Percentiles rank a stretch among this genome's conserved stretches.
phyloP scores from a whole-genome alignment of 2,797 vertebrate genomes.

The Florisuga fusca region DNA sequence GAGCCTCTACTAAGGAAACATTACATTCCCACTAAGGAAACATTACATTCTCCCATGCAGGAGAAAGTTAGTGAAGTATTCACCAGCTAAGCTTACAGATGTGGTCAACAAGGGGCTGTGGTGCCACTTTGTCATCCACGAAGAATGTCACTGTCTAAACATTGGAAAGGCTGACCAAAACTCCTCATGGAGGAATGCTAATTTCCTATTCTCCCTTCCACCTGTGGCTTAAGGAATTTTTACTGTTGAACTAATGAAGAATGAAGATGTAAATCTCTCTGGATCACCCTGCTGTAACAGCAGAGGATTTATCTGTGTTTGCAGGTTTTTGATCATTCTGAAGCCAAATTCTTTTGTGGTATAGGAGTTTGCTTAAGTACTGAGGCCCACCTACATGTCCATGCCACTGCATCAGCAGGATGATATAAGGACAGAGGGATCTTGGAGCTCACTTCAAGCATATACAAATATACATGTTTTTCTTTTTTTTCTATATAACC shows the following conservation, averaged over 20 bases:
- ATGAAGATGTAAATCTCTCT: neutral
- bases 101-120: neutral
- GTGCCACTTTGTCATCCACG: neutral
- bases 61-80: neutral
- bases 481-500: neutral
- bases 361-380: neutral
- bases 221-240: neutral
- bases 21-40: neutral
- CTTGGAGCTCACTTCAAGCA: neutral
- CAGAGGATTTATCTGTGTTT: neutral
- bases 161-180: neutral
- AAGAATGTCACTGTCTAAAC: neutral
- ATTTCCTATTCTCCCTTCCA: neutral
- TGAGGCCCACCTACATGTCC: neutral
- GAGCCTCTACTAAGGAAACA: fast-evolving
- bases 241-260: neutral
- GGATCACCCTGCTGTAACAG: neutral
- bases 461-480: neutral
- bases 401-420: neutral
- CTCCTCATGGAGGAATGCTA: fast-evolving
- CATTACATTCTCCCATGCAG: fast-evolving
- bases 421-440: neutral
- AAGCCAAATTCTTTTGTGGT: neutral
- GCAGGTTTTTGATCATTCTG: neutral
- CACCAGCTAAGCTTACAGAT: neutral